Conservation (phyloP, 2,113 vertebrate genomes). For the Mastomys coucha region DNA sequence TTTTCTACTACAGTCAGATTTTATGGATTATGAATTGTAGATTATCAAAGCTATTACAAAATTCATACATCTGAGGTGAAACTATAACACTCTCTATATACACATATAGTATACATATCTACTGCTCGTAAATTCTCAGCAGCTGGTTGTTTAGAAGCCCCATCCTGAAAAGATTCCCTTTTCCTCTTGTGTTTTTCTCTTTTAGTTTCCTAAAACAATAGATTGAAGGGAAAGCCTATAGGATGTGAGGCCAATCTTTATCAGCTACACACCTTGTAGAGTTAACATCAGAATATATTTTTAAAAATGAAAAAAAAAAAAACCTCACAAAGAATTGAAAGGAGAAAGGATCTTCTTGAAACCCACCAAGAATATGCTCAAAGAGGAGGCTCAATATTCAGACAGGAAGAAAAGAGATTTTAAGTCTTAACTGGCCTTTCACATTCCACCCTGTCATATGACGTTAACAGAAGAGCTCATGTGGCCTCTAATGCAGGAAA, state of each 20-base stretch:
- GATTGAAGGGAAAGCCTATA: too few relatives aligned
- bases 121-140: not conserved
- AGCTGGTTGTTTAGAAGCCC: not conserved
- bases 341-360: not conserved
- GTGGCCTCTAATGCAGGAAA: not conserved
- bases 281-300: not conserved
- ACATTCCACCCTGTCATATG: not conserved
- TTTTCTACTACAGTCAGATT: constrained; percentile 28
- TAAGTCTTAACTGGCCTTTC: not conserved
- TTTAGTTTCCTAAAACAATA: not conserved
- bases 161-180: not conserved
- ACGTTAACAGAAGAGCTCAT: not conserved
- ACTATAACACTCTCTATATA: not conserved
- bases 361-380: not conserved
- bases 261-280: not conserved
- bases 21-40: constrained; percentile 6
- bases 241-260: not conserved
- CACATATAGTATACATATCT: not conserved
- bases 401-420: not conserved
- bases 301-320: too few relatives aligned
- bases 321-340: not conserved
- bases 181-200: not conserved
- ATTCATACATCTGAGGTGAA: not conserved
- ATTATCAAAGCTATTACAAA: constrained; percentile 18
- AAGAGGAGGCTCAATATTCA: not conserved